Conservation (phyloP, 2,113 vertebrate genomes). For the Jaculus jaculus region DNA sequence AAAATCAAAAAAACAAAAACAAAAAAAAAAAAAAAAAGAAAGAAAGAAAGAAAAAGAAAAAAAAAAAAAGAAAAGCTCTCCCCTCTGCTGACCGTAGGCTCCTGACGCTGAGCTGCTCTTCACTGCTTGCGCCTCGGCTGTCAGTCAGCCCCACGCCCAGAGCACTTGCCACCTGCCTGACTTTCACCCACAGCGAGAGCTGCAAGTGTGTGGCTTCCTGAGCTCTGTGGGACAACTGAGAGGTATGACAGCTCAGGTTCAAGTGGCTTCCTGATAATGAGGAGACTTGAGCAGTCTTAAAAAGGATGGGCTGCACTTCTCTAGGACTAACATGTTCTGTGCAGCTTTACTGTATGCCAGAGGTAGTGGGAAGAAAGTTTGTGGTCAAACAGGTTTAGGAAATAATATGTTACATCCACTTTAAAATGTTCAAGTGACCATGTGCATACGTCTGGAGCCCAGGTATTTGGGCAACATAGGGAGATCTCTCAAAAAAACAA, state of each 20-base stretch:
- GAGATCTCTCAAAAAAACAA: not conserved
- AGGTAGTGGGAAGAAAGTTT: not conserved
- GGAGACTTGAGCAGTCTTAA: not conserved
- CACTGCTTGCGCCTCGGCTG: not conserved
- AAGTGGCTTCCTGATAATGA: not conserved
- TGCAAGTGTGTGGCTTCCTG: not conserved
- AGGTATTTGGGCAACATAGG: not conserved
- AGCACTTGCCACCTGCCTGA: not conserved
- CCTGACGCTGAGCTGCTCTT: not conserved
- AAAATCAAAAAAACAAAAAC: too few relatives aligned
- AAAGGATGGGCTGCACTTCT: not conserved
- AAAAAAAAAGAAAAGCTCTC: too few relatives aligned
- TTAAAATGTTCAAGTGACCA: not conserved
- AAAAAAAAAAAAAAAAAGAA: too few relatives aligned
- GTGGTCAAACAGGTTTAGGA: conserved; percentile 38
- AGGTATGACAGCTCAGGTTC: not conserved
- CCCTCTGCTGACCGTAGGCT: too few relatives aligned
- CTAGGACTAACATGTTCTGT: not conserved
- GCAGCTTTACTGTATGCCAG: not conserved
- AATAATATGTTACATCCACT: conserved; percentile 5
- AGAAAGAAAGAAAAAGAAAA: too few relatives aligned
- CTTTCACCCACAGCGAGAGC: not conserved
- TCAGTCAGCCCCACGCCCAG: not conserved
- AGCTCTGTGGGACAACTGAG: not conserved
- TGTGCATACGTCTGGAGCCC: not conserved